Base-by-base conservation (phyloP, 2,888 invertebrate species). In the Meloe dianella region DNA sequence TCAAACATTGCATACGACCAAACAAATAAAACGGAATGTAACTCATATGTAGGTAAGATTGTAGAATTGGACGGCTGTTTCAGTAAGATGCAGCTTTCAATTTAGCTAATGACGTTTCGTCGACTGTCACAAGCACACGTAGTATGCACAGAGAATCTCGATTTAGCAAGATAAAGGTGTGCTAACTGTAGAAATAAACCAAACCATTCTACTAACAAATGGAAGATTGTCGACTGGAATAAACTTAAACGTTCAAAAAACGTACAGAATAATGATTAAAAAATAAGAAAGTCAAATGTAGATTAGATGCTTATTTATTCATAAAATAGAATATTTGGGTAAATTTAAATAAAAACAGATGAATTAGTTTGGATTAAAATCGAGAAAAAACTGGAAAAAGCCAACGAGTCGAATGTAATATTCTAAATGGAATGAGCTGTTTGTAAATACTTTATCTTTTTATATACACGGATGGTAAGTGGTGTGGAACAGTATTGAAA, bases 101-200 rank as follows among this genome's bases (percentile, higher is more conserved):
- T 84, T 84, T 84, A 79, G 83, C 84, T 84, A 84, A 83, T 84
- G 84, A 84, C 82, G 82, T 83, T 83, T 82, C 81, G 81, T 82
- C 81, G 82, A 82, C 83, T 83, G 84, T 83, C 83, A 81, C 81
- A 79, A 81, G 82, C 82, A 82, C 79, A 82, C 82, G 81, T 77
- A 80, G 81, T 80, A 81, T 80, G 80, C 77, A 80, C 75, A 74
- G 74, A 77, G 79, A 79, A 79, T 80, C 75, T 79, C 80, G 80
- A 80, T 81, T 80, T 80, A 77, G 77, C 76, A 75, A 80, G 78
- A 79, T 80, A 79, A 79, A 79, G 78, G 78, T 77, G 78, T 78
- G 78, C 77, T 77, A 74, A 75, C 76, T 77, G 67, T 58, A 60
- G 60, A 54, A 54, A 54, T 54, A 24, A 54, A 68, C 22, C 30